These are phyloP conservation scores for Sus cebifrons DNA, from an alignment of 2,797 vertebrate genomes.

Conservation along the genomic window DNA sequence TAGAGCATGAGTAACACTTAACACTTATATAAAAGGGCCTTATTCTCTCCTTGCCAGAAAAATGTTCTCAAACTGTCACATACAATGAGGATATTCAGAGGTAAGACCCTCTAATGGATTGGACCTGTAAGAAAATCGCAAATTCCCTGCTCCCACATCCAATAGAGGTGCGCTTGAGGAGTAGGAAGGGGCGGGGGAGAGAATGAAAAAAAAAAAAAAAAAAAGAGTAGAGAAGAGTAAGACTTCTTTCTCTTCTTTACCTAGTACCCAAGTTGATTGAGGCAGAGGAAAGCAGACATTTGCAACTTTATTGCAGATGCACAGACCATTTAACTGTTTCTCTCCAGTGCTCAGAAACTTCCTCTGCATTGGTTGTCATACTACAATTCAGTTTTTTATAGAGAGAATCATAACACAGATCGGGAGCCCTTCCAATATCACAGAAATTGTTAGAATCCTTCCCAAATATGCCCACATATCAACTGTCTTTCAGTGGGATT, in stretches of 20 bases:
- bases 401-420: not conserved
- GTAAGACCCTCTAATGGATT: not conserved
- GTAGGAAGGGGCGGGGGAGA: not conserved
- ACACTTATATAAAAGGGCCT: slow-evolving; percentile 8
- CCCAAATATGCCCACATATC: slow-evolving; percentile 43
- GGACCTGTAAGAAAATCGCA: not conserved
- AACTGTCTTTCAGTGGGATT: slow-evolving; percentile 35
- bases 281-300: not conserved
- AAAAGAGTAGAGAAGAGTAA: not conserved
- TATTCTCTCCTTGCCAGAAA: slow-evolving; percentile 17
- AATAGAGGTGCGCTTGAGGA: not conserved
- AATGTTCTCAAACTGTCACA: not conserved
- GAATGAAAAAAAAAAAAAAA: not conserved
- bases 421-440: not conserved
- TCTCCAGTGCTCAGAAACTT: not conserved
- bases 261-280: not conserved
- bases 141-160: not conserved
- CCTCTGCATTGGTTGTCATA: not conserved
- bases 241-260: not conserved
- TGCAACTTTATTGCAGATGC: not conserved
- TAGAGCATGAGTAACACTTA: slow-evolving; percentile 53
- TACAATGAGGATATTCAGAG: not conserved
- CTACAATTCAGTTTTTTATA: slow-evolving; percentile 10
- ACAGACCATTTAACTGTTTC: not conserved
- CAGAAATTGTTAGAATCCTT: slow-evolving; percentile 32